Percentiles rank a stretch among this genome's conserved stretches.
Evolutionary conservation across 1,140 invertebrate genomes (phyloP).

Genomic region (Drosophila arawakana): DNA sequence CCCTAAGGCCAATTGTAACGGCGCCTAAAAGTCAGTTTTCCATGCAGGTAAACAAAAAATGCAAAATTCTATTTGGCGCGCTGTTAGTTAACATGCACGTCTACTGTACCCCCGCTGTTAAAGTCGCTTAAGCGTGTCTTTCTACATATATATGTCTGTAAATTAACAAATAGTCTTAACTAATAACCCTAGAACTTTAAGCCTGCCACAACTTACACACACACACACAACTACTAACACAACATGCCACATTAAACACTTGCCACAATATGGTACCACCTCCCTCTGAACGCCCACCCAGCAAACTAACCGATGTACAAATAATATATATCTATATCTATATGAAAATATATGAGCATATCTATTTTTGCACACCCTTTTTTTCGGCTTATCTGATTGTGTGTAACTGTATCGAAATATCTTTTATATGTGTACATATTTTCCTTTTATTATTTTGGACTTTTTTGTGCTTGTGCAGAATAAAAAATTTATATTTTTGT

Average conservation of each 20-base stretch:
- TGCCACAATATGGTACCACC: constrained; percentile 9
- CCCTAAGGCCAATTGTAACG: constrained; percentile 70
- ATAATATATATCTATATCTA: constrained; percentile 24
- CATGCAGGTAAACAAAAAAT: constrained; percentile 82
- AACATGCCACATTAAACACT: constrained; percentile 14
- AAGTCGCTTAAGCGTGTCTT: constrained; percentile 37
- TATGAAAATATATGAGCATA: constrained; percentile 20
- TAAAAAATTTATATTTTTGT: constrained; percentile 56
- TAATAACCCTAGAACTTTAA: constrained; percentile 47
- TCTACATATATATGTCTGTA: constrained; percentile 23
- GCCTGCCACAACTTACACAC: constrained; percentile 61
- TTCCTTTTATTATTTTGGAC: constrained; percentile 32
- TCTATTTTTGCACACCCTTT: constrained; percentile 6
- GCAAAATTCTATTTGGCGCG: constrained; percentile 33
- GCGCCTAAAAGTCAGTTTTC: constrained; percentile 83
- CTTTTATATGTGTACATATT: constrained; percentile 40
- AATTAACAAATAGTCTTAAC: constrained; percentile 21
- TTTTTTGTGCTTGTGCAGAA: constrained; percentile 45
- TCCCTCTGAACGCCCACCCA: not conserved
- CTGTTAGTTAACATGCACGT: constrained; percentile 60
- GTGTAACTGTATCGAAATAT: constrained; percentile 44
- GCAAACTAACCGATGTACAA: constrained; percentile 41
- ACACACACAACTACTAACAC: constrained; percentile 32
- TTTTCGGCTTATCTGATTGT: constrained; percentile 31
- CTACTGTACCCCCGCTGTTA: constrained; percentile 42